phyloP scores from a whole-genome alignment of 2,797 vertebrate species.

The Macropodus opercularis region DNA sequence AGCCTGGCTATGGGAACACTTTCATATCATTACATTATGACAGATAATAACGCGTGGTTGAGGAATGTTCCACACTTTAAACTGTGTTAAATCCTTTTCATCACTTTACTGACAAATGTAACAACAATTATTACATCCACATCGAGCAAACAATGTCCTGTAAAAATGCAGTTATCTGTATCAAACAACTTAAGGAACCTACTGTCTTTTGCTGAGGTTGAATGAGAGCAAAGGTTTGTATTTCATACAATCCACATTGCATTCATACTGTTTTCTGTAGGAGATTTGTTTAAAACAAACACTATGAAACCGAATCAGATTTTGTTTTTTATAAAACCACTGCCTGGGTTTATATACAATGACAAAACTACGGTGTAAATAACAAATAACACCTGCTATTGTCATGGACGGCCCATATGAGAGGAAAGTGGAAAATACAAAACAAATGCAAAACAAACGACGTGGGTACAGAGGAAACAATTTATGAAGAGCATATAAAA shows the following conservation, averaged over 20 bases:
- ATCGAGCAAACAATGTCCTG: no score
- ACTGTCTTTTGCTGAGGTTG: neutral
- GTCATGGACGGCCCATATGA: neutral
- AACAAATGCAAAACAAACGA: neutral
- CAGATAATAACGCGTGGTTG: no score
- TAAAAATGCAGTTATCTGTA: no score
- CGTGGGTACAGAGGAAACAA: conserved; percentile 2
- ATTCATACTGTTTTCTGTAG: neutral
- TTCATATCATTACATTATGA: no score
- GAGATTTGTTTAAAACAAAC: neutral
- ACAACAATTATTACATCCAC: no score
- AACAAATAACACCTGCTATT: neutral
- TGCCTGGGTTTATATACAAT: neutral
- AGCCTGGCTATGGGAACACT: no score
- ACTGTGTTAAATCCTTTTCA: no score
- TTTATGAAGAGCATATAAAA: neutral
- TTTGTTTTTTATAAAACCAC: neutral
- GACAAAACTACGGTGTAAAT: neutral
- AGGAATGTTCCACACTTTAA: no score
- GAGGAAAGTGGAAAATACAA: neutral
- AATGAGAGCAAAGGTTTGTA: neutral
- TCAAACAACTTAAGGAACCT: no score
- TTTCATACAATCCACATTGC: neutral
- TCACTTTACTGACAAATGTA: no score
- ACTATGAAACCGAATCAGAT: neutral